Evolutionary conservation across 2,113 vertebrate species (phyloP), one percentile per base, ranked within the genome.

Genomic region (Cyanocitta stelleri): DNA sequence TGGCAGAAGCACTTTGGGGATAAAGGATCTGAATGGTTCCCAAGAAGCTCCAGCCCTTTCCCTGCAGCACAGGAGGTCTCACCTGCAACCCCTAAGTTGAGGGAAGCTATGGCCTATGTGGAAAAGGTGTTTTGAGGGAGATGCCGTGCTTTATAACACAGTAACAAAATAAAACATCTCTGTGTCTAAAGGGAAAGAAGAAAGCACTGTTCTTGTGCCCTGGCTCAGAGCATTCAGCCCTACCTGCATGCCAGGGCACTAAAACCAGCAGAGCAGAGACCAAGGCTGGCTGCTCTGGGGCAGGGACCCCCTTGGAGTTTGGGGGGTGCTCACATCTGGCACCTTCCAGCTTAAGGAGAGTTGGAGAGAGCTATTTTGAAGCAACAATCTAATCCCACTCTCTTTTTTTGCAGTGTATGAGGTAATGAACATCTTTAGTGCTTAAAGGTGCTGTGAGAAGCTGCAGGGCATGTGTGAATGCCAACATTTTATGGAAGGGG

Each of bases 401-500:
- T 56, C 4, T 51, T 77, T 73, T 67, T 73, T 61, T 48, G 15
- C 16, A 48, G 29, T 41, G n/a, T 61, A 75, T 89, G 94, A 96
- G 75, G 86, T 96, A 95, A 95, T 93, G 85, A 96, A 75, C 48
- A 49, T 71, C 32, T 95, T 90, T 44, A 93, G 83, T 93, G 55
- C 82, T 97, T 89, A 92, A 95, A 96, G 94, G 84, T 90, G 77
- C 93, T 92, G 37, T 46, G 74, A 87, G 94, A 95, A 96, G 79
- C 95, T 96, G 67, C 51, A 84, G 95, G 87, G 82, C 78, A 95
- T 81, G 64, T 94, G 75, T 67, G 90, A 97, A 90, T 95, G 93
- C 91, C 95, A 97, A 20, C 3, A 0, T 77, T 97, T 97, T 96
- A 97, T 97, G 90, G 94, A 97, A 96, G 92, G 86, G 41, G 78